Conservation (phyloP, 2,888 invertebrate species). For the Caenorhabditis imperialis region DNA sequence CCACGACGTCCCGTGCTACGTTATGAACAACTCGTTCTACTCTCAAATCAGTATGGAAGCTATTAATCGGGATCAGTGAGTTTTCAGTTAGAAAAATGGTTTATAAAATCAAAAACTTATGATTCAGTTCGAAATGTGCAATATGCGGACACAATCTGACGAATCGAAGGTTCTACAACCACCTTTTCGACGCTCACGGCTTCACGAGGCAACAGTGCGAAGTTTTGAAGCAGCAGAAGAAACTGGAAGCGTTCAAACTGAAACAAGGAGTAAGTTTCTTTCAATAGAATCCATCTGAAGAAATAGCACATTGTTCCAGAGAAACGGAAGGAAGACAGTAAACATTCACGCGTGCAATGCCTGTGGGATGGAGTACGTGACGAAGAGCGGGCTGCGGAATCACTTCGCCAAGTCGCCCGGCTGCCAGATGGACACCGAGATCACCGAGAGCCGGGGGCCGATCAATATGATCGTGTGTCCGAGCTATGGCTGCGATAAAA, state of each 20-base stretch:
- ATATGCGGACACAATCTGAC: constrained; percentile 39
- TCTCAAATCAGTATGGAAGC: constrained; percentile 13
- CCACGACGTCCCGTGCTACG: constrained; percentile 26
- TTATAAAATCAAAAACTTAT: background rate
- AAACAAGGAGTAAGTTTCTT: constrained; percentile 5
- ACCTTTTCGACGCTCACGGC: constrained; percentile 57
- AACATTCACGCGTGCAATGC: constrained; percentile 16
- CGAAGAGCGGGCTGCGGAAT: constrained; percentile 28
- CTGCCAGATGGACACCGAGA: constrained; percentile 4
- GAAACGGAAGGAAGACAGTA: constrained; percentile 10
- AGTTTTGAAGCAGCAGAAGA: constrained; percentile 45
- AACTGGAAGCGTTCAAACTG: constrained; percentile 20
- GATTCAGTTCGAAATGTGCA: constrained; percentile 38
- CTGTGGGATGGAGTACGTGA: constrained; percentile 43
- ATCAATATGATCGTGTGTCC: constrained; percentile 42
- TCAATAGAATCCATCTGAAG: background rate
- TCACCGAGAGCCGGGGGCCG: background rate
- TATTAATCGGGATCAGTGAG: constrained; percentile 47
- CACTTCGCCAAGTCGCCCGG: constrained; percentile 25
- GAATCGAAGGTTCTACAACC: constrained; percentile 49
- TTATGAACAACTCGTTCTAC: constrained; percentile 23
- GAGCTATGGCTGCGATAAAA: constrained; percentile 29
- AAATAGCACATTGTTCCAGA: constrained; percentile 7
- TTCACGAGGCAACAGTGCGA: constrained; percentile 53
- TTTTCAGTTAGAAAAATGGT: constrained; percentile 3